These are phyloP conservation scores for Menidia menidia DNA, from an alignment of 2,797 vertebrate species.

Conservation along the genomic window DNA sequence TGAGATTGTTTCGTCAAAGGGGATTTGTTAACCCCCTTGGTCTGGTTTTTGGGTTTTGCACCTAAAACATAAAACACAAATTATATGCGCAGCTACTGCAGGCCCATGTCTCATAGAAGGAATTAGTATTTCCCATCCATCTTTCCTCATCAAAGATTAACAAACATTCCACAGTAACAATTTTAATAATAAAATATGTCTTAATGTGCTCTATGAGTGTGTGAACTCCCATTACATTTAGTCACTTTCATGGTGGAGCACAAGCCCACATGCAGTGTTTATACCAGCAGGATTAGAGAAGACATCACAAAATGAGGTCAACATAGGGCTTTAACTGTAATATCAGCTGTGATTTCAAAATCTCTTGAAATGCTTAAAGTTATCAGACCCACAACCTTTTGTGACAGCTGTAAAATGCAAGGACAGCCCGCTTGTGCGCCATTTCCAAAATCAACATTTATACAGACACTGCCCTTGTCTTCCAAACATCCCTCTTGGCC, in stretches of 20 bases:
- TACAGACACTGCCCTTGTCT: conserved; percentile 30
- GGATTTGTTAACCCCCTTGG: conserved; percentile 72
- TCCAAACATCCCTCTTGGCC: conserved; percentile 31
- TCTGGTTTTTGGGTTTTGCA: conserved; percentile 74
- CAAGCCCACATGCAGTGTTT: too few relatives aligned
- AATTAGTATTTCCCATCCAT: neutral
- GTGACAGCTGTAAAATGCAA: conserved; percentile 37
- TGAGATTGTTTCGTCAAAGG: conserved; percentile 71
- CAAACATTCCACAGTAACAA: neutral
- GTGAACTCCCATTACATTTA: conserved; percentile 7
- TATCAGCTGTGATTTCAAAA: too few relatives aligned
- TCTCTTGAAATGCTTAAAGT: conserved; percentile 27
- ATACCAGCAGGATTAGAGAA: conserved; percentile 1
- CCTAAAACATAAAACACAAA: conserved; percentile 63
- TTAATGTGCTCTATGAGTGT: conserved; percentile 1
- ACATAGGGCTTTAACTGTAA: too few relatives aligned
- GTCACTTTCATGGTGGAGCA: too few relatives aligned
- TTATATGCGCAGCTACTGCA: conserved; percentile 2
- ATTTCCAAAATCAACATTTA: conserved; percentile 40
- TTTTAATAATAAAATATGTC: neutral
- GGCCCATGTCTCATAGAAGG: neutral
- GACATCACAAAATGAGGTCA: too few relatives aligned
- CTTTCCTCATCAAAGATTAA: neutral
- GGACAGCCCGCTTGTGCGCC: conserved; percentile 20
- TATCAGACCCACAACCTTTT: conserved; percentile 36